Evolutionary conservation across 2,888 invertebrate genomes (phyloP).

Genomic region (Lymantria monacha): DNA sequence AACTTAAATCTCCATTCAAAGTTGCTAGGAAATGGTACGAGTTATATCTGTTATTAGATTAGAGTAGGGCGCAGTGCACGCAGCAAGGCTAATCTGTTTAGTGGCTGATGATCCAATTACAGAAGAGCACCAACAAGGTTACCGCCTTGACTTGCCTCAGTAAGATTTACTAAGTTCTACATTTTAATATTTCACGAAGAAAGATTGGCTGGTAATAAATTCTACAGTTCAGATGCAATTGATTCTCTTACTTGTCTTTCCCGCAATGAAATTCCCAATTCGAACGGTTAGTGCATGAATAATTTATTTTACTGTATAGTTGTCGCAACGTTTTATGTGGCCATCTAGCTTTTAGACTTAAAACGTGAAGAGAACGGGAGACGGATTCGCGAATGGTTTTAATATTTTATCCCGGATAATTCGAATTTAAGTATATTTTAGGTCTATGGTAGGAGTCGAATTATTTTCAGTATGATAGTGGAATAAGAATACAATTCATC

Average conservation of each 20-base stretch:
- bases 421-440: too few species aligned
- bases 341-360: too few species aligned
- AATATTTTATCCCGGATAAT: too few species aligned
- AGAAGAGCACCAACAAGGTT: conserved; percentile 42
- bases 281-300: not conserved
- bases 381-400: too few species aligned
- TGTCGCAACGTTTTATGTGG: too few species aligned
- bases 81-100: conserved; percentile 58
- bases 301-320: not conserved
- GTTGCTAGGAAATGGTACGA: conserved; percentile 22
- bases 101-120: conserved; percentile 62
- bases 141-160: conserved; percentile 52
- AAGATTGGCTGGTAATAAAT: not conserved
- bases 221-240: not conserved
- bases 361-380: too few species aligned
- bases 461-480: too few species aligned
- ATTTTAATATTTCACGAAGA: not conserved
- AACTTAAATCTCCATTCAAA: too few species aligned
- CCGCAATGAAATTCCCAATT: not conserved
- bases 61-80: conserved; percentile 45
- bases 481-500: too few species aligned
- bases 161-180: conserved; percentile 23
- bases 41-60: conserved; percentile 54
- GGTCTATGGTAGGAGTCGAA: too few species aligned
- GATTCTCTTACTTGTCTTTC: not conserved